Evolutionary conservation across 53 echinoderm and acorn worm species (phyloP).

Genomic region (Stichopus horrens): DNA sequence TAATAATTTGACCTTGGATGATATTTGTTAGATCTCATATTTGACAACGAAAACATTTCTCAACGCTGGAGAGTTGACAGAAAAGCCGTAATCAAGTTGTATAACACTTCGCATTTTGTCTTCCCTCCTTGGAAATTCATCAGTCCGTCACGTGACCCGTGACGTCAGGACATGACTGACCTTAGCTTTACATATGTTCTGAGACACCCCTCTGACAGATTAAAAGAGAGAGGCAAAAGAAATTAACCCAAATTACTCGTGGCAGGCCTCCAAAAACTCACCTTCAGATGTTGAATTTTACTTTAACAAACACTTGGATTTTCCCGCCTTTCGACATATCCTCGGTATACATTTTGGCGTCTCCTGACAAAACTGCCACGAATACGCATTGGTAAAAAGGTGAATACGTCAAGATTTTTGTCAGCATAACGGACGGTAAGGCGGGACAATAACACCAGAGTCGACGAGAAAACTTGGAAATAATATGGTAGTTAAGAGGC

Average conservation of each 20-base stretch:
- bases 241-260: constrained; percentile 41
- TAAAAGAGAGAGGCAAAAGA: background rate
- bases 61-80: background rate
- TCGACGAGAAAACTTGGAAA: constrained; percentile 25
- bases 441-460: constrained; percentile 31
- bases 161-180: constrained; percentile 21
- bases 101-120: background rate
- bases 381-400: constrained; percentile 23
- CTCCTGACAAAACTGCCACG: constrained; percentile 20
- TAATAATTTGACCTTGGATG: constrained; percentile 18
- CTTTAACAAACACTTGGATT: constrained; percentile 30
- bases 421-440: constrained; percentile 30
- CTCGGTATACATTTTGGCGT: constrained; percentile 8
- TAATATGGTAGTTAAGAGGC: constrained; percentile 29
- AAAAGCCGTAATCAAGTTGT: background rate
- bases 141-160: constrained; percentile 35
- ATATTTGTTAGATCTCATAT: background rate
- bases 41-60: constrained; percentile 7
- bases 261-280: constrained; percentile 33
- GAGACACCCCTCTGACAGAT: constrained; percentile 9
- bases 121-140: constrained; percentile 6
- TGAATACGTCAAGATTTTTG: constrained; percentile 27
- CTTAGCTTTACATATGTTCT: constrained; percentile 10
- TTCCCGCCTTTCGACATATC: constrained; percentile 28
- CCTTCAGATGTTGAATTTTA: constrained; percentile 41